A percentile compares a stretch with the other conserved stretches of the same genome.
Evolutionary conservation across 2,888 invertebrate genomes (phyloP).

Genomic region (Tetropium fuscum): DNA sequence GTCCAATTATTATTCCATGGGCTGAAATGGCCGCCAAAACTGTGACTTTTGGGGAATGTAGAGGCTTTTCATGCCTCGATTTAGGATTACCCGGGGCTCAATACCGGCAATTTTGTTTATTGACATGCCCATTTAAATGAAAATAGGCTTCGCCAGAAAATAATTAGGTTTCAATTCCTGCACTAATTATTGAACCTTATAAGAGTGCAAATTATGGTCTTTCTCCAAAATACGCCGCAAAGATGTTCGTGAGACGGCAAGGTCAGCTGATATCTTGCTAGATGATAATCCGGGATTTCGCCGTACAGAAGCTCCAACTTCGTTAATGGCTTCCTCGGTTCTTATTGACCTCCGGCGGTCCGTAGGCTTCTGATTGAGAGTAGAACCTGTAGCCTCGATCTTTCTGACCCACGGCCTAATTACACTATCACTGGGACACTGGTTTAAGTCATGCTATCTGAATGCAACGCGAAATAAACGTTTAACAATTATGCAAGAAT

Average conservation of each 20-base stretch:
- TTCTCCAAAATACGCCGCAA: neutral
- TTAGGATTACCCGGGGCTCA: too few species aligned
- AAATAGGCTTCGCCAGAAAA: neutral
- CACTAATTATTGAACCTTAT: conserved; percentile 3
- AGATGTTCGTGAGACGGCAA: neutral
- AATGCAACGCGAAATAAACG: conserved; percentile 13
- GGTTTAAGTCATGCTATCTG: conserved; percentile 5
- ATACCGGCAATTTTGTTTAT: too few species aligned
- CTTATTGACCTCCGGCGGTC: neutral
- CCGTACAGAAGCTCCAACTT: conserved; percentile 4
- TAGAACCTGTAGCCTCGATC: conserved; percentile 9
- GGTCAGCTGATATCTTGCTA: conserved; percentile 7
- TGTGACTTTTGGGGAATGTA: too few species aligned
- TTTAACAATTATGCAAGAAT: conserved; percentile 11
- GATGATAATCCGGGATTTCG: conserved; percentile 4
- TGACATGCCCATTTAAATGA: too few species aligned
- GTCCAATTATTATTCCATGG: too few species aligned
- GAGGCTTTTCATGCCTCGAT: too few species aligned
- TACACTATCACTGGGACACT: conserved; percentile 6
- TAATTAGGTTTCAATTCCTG: conserved; percentile 4
- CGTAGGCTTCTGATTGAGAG: conserved; percentile 7
- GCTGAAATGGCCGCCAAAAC: too few species aligned
- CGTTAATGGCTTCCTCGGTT: neutral
- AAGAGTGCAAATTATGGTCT: neutral
- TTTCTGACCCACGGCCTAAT: conserved; percentile 8